A percentile compares a stretch with the other conserved stretches of the same genome.
Conservation (phyloP, 2,797 vertebrate species). For the Melanotaenia nigrans region DNA sequence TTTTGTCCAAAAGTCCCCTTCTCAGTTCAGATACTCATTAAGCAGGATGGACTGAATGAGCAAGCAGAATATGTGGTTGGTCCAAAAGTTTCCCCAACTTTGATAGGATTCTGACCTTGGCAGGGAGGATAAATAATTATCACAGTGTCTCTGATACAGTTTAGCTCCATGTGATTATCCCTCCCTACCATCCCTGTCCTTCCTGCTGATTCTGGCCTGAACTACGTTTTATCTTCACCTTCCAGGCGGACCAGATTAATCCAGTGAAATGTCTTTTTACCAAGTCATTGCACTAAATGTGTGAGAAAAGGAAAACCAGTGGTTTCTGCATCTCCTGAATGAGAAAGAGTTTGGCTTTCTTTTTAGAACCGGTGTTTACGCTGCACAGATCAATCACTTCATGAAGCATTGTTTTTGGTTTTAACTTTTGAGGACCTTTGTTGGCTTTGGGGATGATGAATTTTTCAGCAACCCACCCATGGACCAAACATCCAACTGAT, state of each 20-base stretch:
- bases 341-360: conserved; percentile 58
- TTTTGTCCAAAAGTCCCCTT: conserved; percentile 3
- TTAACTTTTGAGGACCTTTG: conserved; percentile 83
- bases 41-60: not conserved
- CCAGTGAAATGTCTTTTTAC: conserved; percentile 77
- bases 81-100: conserved; percentile 52
- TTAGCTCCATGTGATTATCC: conserved; percentile 67
- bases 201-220: conserved; percentile 72
- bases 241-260: conserved; percentile 80
- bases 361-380: conserved; percentile 63
- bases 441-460: conserved; percentile 83
- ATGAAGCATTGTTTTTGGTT: conserved; percentile 79
- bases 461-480: conserved; percentile 79
- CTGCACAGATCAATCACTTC: conserved; percentile 78
- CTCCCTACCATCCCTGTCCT: conserved; percentile 56
- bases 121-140: conserved; percentile 72
- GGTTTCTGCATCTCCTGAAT: conserved; percentile 62
- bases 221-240: conserved; percentile 77
- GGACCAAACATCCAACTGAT: conserved; percentile 80
- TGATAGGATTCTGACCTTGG: conserved; percentile 65
- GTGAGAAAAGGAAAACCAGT: conserved; percentile 50
- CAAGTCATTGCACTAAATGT: conserved; percentile 69
- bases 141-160: conserved; percentile 65
- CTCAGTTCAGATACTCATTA: conserved; percentile 28
- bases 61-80: conserved; percentile 7